Conservation (phyloP, 2,113 vertebrate species). For the Albula glossodonta region DNA sequence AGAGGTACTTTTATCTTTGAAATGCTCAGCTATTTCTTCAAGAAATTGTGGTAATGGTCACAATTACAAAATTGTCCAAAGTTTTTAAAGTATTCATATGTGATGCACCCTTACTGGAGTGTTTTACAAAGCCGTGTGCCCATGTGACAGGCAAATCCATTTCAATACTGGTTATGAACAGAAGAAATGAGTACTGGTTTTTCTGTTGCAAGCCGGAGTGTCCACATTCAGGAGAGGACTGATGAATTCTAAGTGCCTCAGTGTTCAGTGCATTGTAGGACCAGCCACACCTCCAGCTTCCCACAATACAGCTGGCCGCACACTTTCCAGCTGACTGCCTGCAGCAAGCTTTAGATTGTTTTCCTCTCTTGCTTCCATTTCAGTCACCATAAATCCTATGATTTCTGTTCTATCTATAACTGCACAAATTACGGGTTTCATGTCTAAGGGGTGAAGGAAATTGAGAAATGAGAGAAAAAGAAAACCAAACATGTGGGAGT, state of each 20-base stretch:
- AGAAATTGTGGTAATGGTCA: too few species aligned
- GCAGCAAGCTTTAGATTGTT: neutral
- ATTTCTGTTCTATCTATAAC: conserved; percentile 16
- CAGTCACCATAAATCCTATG: conserved; percentile 12
- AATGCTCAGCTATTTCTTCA: too few species aligned
- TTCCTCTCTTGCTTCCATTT: conserved; percentile 13
- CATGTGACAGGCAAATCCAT: neutral
- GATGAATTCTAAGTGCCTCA: neutral
- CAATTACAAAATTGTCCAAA: too few species aligned
- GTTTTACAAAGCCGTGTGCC: too few species aligned
- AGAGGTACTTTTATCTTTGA: too few species aligned
- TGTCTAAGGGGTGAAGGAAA: neutral
- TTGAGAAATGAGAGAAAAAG: neutral
- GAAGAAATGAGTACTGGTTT: neutral
- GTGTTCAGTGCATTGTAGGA: neutral
- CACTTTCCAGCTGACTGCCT: neutral
- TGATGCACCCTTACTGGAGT: too few species aligned
- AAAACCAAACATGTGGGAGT: conserved; percentile 4
- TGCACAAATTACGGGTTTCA: conserved; percentile 17
- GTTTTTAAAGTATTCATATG: too few species aligned
- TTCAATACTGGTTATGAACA: neutral
- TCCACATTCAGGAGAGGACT: neutral
- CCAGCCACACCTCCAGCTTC: neutral
- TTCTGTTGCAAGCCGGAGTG: neutral
- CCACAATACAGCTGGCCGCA: neutral